These are phyloP conservation scores for Cabera pusaria DNA, from an alignment of 2,888 invertebrate genomes.

Conservation along the genomic window DNA sequence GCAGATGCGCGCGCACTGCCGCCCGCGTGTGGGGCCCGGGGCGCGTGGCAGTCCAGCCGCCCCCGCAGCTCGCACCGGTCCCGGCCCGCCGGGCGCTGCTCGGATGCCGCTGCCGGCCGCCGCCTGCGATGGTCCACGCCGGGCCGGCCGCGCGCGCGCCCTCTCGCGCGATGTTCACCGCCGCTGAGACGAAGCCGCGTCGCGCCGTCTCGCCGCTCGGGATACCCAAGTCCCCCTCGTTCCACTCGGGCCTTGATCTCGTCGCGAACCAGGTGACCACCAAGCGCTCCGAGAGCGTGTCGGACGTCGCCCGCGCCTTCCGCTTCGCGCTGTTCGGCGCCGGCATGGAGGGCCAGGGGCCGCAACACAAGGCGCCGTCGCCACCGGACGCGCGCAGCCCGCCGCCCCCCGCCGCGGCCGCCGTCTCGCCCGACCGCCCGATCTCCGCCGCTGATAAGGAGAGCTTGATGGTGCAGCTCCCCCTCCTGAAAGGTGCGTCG, in stretches of 20 bases:
- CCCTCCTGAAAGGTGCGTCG: conserved; percentile 79
- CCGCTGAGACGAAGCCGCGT: conserved; percentile 78
- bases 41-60: conserved; percentile 70
- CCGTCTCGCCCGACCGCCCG: conserved; percentile 60
- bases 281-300: conserved; percentile 74
- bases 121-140: conserved; percentile 83
- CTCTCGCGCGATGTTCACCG: conserved; percentile 79
- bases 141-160: conserved; percentile 82
- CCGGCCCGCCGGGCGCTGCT: conserved; percentile 77
- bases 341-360: conserved; percentile 67
- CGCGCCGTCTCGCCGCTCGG: conserved; percentile 86
- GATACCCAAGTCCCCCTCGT: conserved; percentile 94
- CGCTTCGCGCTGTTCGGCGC: conserved; percentile 71
- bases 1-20: conserved; percentile 38
- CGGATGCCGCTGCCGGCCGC: conserved; percentile 82
- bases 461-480: conserved; percentile 77
- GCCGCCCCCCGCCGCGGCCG: conserved; percentile 56
- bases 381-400: conserved; percentile 73
- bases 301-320: conserved; percentile 78
- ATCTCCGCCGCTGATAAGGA: conserved; percentile 65
- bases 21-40: conserved; percentile 43
- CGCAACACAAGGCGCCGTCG: conserved; percentile 67
- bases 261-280: conserved; percentile 85
- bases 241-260: conserved; percentile 93
- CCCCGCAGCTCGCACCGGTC: conserved; percentile 75